Evolutionary conservation across 2,113 vertebrate genomes (phyloP), one percentile per base, ranked within the genome.

Genomic region (Stictonetta naevosa): DNA sequence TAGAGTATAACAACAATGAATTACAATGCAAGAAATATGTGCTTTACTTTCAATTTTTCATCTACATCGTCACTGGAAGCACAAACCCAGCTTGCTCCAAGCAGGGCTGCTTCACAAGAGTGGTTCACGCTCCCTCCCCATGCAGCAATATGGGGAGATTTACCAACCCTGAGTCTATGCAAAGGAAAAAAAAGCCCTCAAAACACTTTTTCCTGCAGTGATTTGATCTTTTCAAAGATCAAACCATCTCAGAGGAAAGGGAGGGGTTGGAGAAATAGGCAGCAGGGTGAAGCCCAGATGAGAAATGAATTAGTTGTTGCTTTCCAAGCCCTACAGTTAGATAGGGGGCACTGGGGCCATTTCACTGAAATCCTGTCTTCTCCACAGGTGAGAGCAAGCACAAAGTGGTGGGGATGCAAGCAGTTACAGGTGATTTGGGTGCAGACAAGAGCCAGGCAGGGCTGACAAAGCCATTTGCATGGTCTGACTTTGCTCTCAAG

Each of bases 381-480:
- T 80, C 58, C 68, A 40, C 26, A 56, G 40, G 48, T 1, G 5
- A 86, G 23, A 60, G 44, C 31, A 46, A 83, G 44, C 42, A 36
- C 1, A 0, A 19, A 25, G 60, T 46, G 40, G 34, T 40, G 34
- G 46, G 69, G 23, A 18, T 28, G 5, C n/a, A 82, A 34, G 59
- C 22, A 58, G 34, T 33, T 66, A 6, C 0, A 4, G 38, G 20
- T 75, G 66, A 73, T 62, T 64, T 26, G 14, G 25, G 18, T 20
- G 25, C 25, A 23, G 56, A 22, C 29, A 58, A 48, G 73, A 48
- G 36, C 8, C n/a, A 71, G 50, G 29, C 25, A 74, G 60, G 34
- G 60, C 40, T 58, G 79, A 36, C 31, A 0, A 0, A 74, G 21
- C n/a, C 31, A 11, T 50, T 55, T 1, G 1, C 17, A 36, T 26